Evolutionary conservation across 1,140 invertebrate species (phyloP).

Genomic region (Onthophagus taurus): DNA sequence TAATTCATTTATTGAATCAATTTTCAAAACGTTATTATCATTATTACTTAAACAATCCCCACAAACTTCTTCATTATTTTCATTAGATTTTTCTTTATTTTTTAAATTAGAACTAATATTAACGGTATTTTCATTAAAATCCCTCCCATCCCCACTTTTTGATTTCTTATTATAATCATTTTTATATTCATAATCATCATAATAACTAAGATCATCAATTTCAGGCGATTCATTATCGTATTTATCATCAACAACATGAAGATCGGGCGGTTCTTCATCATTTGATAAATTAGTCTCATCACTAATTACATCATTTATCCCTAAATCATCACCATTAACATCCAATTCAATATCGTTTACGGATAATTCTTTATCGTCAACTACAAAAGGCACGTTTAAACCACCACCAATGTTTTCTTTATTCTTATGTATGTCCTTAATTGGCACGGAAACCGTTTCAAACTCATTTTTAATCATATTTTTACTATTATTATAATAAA

Average conservation of each 20-base stretch:
- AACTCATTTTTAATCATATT: not conserved
- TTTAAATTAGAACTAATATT: too few relatives aligned
- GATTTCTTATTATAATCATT: too few relatives aligned
- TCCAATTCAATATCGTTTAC: too few relatives aligned
- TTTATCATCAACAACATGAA: conserved; percentile 7
- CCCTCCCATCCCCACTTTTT: too few relatives aligned
- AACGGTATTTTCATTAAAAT: too few relatives aligned
- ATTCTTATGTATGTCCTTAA: not conserved
- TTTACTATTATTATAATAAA: not conserved
- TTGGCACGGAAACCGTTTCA: not conserved
- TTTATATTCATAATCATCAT: conserved; percentile 6
- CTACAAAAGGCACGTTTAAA: conserved; percentile 9
- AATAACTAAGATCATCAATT: conserved; percentile 10
- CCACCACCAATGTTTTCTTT: not conserved
- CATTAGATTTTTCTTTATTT: too few relatives aligned
- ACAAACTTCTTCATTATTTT: too few relatives aligned
- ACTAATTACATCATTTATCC: not conserved
- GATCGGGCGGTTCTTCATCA: conserved; percentile 5
- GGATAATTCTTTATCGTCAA: too few relatives aligned
- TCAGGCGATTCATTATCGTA: too few relatives aligned
- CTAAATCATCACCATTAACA: not conserved
- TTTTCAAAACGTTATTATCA: too few relatives aligned
- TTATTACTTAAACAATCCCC: too few relatives aligned
- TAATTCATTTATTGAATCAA: not conserved
- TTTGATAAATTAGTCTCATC: not conserved